A percentile compares a stretch with the other conserved stretches of the same genome.
Evolutionary conservation across 1,140 invertebrate species (phyloP).

Genomic region (Orchesella cincta): DNA sequence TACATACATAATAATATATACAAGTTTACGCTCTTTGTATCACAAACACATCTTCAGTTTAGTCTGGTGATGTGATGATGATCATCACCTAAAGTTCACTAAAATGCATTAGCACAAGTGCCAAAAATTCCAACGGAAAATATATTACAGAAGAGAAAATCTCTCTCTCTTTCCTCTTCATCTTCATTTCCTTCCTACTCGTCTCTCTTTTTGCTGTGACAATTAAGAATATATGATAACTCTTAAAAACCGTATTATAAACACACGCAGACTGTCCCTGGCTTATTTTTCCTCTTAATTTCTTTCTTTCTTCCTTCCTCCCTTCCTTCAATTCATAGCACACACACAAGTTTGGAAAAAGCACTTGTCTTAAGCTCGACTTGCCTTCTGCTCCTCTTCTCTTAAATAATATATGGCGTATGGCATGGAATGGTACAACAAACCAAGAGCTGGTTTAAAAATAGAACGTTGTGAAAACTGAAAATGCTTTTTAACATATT

Average conservation of each 20-base stretch:
- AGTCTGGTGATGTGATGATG: background rate
- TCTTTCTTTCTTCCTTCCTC: background rate
- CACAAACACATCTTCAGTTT: background rate
- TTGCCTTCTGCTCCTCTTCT: too few species aligned
- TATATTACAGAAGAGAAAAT: constrained; percentile 25
- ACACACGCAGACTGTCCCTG: background rate
- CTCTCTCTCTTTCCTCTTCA: background rate
- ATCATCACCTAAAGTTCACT: constrained; percentile 24
- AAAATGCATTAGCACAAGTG: constrained; percentile 30
- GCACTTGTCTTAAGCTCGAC: background rate
- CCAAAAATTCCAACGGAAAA: constrained; percentile 30
- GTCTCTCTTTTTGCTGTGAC: background rate
- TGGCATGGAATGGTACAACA: background rate
- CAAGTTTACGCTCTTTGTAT: background rate
- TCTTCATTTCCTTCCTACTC: background rate
- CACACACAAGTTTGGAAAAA: background rate
- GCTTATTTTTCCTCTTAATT: background rate
- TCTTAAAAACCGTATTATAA: too few species aligned
- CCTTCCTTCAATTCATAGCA: too few species aligned
- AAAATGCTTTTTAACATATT: too few species aligned
- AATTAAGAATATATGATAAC: constrained; percentile 13
- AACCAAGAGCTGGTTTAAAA: background rate
- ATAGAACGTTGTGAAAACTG: background rate
- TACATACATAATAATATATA: background rate
- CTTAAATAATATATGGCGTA: background rate